These are phyloP conservation scores for Mola mola DNA, from an alignment of 2,113 vertebrate species.

Conservation along the genomic window DNA sequence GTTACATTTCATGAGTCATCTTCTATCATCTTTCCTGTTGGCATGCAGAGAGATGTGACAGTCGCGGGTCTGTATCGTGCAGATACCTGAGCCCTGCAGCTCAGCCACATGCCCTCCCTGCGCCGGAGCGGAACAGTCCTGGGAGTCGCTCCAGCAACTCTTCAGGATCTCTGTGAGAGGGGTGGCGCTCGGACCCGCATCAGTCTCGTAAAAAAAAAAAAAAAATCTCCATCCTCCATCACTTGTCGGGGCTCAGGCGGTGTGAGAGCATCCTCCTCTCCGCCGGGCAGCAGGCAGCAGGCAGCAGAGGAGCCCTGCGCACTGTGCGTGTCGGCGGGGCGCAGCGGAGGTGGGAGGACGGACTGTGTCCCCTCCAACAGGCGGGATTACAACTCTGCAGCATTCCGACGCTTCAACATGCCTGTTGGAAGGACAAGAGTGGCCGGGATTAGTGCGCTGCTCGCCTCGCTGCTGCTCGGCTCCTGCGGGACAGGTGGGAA, in stretches of 20 bases:
- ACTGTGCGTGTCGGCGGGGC: constrained; percentile 16
- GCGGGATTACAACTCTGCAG: constrained; percentile 34
- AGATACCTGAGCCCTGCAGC: too few species aligned
- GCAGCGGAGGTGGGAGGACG: constrained; percentile 52
- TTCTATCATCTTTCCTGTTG: too few species aligned
- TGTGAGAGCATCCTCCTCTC: constrained; percentile 38
- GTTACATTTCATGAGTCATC: too few species aligned
- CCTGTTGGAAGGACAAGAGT: constrained; percentile 31
- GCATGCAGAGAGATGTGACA: too few species aligned
- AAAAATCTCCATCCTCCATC: constrained; percentile 22
- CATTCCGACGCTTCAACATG: constrained; percentile 56
- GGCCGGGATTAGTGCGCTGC: constrained; percentile 54
- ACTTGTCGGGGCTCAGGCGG: constrained; percentile 39
- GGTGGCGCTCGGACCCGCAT: constrained; percentile 28
- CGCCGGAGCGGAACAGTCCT: background rate
- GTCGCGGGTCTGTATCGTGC: too few species aligned
- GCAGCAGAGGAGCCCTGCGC: constrained; percentile 48
- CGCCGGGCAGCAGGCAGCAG: constrained; percentile 28
- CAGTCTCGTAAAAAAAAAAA: constrained; percentile 11
- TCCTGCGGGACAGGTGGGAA: constrained; percentile 66
- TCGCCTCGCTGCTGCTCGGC: constrained; percentile 50
- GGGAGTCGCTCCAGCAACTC: constrained; percentile 24
- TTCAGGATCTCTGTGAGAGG: constrained; percentile 12
- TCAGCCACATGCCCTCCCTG: background rate
- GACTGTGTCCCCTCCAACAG: constrained; percentile 24